phyloP scores from a whole-genome alignment of 2,113 vertebrate genomes.

The Burhinus oedicnemus region DNA sequence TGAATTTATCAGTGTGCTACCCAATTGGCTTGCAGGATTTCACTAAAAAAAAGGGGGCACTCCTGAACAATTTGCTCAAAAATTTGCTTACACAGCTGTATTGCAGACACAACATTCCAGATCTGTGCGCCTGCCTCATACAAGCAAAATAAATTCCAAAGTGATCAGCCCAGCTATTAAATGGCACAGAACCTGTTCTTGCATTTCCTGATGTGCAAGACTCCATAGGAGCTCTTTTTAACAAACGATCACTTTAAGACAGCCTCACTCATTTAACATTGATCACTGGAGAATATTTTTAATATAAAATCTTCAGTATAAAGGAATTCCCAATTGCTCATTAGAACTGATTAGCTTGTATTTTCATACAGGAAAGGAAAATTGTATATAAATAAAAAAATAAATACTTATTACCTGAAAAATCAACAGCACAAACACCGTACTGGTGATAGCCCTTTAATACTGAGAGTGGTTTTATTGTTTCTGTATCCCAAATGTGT shows the following conservation, averaged over 20 bases:
- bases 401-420: slow-evolving; percentile 88
- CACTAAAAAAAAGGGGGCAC: not conserved
- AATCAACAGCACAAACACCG: slow-evolving; percentile 94
- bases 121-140: not conserved
- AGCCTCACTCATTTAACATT: not conserved
- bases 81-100: not conserved
- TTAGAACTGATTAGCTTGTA: not conserved
- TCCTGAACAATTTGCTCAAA: not conserved
- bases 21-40: not conserved
- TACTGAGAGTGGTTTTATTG: slow-evolving; percentile 90
- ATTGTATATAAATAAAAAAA: not conserved
- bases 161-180: not conserved
- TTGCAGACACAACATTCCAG: not conserved
- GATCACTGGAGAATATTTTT: not conserved
- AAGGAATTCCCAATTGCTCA: not conserved
- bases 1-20: not conserved
- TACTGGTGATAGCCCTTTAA: slow-evolving; percentile 95
- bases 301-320: not conserved
- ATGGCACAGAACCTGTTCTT: not conserved
- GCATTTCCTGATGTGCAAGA: not conserved
- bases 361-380: not conserved
- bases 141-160: not conserved
- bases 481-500: slow-evolving; percentile 97
- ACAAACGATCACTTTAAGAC: not conserved
- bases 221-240: not conserved